Conservation (phyloP, 2,113 vertebrate genomes). For the Cephalopholis sonnerati region DNA sequence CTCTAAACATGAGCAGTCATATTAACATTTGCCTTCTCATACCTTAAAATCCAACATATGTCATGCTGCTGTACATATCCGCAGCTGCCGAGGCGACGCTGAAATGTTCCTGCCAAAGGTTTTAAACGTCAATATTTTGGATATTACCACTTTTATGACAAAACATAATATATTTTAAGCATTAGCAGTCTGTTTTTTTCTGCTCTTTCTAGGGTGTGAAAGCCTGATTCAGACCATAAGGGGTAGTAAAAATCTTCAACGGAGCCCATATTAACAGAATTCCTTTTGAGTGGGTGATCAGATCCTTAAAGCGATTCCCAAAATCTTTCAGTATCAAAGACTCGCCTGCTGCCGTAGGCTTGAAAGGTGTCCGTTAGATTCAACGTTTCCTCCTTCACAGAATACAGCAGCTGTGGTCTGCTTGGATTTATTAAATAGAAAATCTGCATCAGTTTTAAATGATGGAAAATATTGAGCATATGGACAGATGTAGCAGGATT, state of each 20-base stretch:
- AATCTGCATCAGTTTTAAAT: slow-evolving; percentile 27
- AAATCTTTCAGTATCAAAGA: slow-evolving; percentile 25
- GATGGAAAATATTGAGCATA: not conserved
- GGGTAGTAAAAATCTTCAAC: not conserved
- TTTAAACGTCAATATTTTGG: not conserved
- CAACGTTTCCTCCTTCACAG: not conserved
- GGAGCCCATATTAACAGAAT: not conserved
- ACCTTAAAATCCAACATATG: not conserved
- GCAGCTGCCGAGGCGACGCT: not conserved
- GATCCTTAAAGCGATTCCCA: slow-evolving; percentile 5
- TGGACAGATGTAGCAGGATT: not conserved
- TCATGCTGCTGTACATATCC: not conserved
- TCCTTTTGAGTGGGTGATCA: slow-evolving; percentile 5
- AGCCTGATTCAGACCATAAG: not conserved
- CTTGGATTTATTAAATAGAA: not conserved
- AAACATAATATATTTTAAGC: not conserved
- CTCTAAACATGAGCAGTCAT: slow-evolving; percentile 42
- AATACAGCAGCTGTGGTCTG: slow-evolving; percentile 3
- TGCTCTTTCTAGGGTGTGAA: not conserved
- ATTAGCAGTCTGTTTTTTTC: not conserved
- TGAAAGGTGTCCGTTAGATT: slow-evolving; percentile 23
- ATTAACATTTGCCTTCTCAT: slow-evolving; percentile 24
- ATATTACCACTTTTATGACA: not conserved
- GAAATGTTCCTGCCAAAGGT: not conserved
- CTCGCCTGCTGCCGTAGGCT: not conserved